These are phyloP conservation scores for Natator depressus DNA, from an alignment of 2,113 vertebrate species.

Conservation along the genomic window DNA sequence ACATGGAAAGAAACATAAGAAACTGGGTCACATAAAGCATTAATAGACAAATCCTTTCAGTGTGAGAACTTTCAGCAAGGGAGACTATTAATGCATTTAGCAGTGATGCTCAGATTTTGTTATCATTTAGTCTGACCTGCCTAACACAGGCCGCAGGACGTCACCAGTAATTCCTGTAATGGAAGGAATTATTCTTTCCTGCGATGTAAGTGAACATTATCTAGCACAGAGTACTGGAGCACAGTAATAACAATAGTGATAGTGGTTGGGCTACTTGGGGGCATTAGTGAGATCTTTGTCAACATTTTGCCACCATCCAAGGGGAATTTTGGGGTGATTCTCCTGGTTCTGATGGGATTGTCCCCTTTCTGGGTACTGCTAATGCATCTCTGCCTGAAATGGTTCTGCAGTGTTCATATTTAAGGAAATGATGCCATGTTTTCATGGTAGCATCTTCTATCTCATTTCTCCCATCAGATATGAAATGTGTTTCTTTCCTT, in stretches of 20 bases:
- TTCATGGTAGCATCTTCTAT: not conserved
- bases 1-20: not conserved
- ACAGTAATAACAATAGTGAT: not conserved
- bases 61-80: not conserved
- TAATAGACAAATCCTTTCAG: not conserved
- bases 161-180: not conserved
- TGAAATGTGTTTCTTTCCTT: slow-evolving; percentile 30
- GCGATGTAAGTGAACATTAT: not conserved
- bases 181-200: not conserved
- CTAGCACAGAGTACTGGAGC: not conserved
- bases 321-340: not conserved
- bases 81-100: not conserved
- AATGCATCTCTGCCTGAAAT: not conserved
- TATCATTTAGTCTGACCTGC: not conserved
- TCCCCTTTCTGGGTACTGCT: not conserved
- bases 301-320: not conserved
- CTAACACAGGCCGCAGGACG: not conserved
- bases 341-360: not conserved
- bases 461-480: not conserved
- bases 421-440: not conserved
- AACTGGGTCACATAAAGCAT: not conserved
- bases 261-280: not conserved
- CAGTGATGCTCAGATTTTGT: not conserved
- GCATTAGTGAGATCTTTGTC: not conserved
- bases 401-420: not conserved